Percentiles rank a stretch among this genome's conserved stretches.
These are phyloP conservation scores for Luperina nickerlii DNA, from an alignment of 2,888 invertebrate genomes.

Conservation along the genomic window DNA sequence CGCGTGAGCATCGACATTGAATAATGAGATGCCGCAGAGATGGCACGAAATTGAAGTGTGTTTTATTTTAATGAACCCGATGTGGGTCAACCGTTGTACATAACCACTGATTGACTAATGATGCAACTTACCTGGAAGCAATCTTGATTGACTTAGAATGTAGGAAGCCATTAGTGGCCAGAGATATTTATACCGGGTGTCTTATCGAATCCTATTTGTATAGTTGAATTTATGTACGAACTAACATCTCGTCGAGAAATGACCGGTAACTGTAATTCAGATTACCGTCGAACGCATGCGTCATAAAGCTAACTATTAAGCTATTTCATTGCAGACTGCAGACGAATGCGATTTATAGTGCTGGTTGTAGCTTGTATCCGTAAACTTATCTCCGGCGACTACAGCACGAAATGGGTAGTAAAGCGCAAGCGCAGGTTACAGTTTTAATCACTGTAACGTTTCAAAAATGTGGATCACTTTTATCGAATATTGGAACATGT, in stretches of 20 bases:
- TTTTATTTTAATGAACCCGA: slow-evolving; percentile 83
- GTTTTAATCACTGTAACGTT: slow-evolving; percentile 48
- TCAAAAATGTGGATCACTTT: slow-evolving; percentile 38
- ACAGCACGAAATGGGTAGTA: slow-evolving; percentile 6
- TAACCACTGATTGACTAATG: slow-evolving; percentile 73
- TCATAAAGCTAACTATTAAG: slow-evolving; percentile 65
- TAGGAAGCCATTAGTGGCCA: slow-evolving; percentile 73
- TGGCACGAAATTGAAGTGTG: slow-evolving; percentile 82
- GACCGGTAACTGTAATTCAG: slow-evolving; percentile 72
- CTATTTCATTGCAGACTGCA: slow-evolving; percentile 61
- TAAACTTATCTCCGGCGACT: slow-evolving; percentile 45
- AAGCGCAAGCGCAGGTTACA: slow-evolving; percentile 31
- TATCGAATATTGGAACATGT: slow-evolving; percentile 37
- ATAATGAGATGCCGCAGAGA: slow-evolving; percentile 82
- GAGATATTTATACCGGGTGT: slow-evolving; percentile 59
- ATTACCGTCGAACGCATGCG: slow-evolving; percentile 69
- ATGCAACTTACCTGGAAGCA: slow-evolving; percentile 77
- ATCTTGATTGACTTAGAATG: slow-evolving; percentile 81
- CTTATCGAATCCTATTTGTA: slow-evolving; percentile 54
- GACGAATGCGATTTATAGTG: slow-evolving; percentile 55
- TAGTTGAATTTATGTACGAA: slow-evolving; percentile 50
- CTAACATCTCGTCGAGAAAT: slow-evolving; percentile 60
- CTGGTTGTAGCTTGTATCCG: slow-evolving; percentile 35
- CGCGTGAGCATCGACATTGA: slow-evolving; percentile 85
- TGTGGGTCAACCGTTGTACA: slow-evolving; percentile 83